phyloP scores from a whole-genome alignment of 2,888 invertebrate species.

The Drosophila affinis region DNA sequence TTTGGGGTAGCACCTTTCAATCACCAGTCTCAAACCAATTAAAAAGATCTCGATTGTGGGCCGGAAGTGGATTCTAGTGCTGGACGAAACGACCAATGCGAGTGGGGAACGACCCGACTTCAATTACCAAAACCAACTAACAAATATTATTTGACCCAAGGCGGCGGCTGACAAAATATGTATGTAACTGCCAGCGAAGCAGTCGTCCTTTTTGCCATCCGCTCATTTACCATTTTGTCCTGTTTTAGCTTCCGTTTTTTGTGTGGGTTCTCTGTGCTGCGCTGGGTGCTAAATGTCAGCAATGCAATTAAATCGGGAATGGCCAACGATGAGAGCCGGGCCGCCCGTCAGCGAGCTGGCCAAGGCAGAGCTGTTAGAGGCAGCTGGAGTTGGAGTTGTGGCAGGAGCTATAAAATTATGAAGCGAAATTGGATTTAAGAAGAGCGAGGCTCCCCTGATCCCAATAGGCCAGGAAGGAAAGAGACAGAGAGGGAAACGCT shows the following conservation, averaged over 20 bases:
- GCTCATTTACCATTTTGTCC: constrained; percentile 25
- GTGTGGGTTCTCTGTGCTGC: constrained; percentile 43
- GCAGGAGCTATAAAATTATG: constrained; percentile 67
- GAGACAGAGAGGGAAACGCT: constrained; percentile 15
- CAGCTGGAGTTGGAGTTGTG: too few species aligned
- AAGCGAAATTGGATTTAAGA: constrained; percentile 72
- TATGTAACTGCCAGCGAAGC: constrained; percentile 8
- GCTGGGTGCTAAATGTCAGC: constrained; percentile 73
- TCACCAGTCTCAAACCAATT: not conserved
- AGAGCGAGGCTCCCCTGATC: constrained; percentile 42
- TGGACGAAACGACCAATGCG: too few species aligned
- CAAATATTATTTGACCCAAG: constrained; percentile 19
- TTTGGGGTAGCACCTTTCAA: not conserved
- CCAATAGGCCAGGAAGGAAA: constrained; percentile 13
- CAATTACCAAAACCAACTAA: constrained; percentile 9
- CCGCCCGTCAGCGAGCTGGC: constrained; percentile 17
- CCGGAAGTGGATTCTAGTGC: too few species aligned
- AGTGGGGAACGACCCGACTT: not conserved
- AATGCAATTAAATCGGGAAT: constrained; percentile 76
- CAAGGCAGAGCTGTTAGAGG: not conserved
- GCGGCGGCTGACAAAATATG: constrained; percentile 19
- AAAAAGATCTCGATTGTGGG: not conserved
- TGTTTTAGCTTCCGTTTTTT: constrained; percentile 30
- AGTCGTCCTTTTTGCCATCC: constrained; percentile 5
- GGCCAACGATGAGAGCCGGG: constrained; percentile 39